A percentile compares a stretch with the other conserved stretches of the same genome.
Conservation (phyloP, 2,113 vertebrate genomes). For the Rhabdomys dilectus region DNA sequence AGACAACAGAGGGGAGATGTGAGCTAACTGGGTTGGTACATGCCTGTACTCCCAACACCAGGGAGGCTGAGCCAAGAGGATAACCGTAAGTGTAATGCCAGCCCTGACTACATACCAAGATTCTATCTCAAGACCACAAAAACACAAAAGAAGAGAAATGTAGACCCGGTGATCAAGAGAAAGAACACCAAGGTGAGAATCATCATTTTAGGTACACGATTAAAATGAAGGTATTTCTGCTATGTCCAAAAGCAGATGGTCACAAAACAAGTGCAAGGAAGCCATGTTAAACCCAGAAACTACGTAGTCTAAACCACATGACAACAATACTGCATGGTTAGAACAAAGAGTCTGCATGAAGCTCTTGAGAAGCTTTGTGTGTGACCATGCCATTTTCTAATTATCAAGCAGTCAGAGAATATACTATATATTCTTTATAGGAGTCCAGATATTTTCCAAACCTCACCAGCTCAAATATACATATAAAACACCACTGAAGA, state of each 20-base stretch:
- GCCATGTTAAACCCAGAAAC: not conserved
- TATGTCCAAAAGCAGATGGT: conserved; percentile 13
- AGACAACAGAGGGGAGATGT: not conserved
- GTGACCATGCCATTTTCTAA: not conserved
- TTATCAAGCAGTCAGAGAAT: conserved; percentile 3
- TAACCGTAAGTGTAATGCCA: not conserved
- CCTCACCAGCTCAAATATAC: not conserved
- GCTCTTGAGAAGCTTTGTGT: not conserved
- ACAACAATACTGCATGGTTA: conserved; percentile 21
- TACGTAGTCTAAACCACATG: not conserved
- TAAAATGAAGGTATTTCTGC: conserved; percentile 24
- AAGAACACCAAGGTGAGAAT: not conserved
- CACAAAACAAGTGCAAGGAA: not conserved
- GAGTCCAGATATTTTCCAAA: conserved; percentile 2
- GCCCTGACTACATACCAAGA: not conserved
- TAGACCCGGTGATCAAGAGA: not conserved
- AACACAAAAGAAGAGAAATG: not conserved
- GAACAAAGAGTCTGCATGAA: not conserved
- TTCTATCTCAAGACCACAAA: not conserved
- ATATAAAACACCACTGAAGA: not conserved
- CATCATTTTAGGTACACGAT: not conserved
- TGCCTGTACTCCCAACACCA: not conserved
- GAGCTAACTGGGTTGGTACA: not conserved
- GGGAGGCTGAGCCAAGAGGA: not conserved
- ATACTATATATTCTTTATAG: not conserved